Evolutionary conservation across 1,140 invertebrate genomes (phyloP).

Genomic region (Megalopta genalis): DNA sequence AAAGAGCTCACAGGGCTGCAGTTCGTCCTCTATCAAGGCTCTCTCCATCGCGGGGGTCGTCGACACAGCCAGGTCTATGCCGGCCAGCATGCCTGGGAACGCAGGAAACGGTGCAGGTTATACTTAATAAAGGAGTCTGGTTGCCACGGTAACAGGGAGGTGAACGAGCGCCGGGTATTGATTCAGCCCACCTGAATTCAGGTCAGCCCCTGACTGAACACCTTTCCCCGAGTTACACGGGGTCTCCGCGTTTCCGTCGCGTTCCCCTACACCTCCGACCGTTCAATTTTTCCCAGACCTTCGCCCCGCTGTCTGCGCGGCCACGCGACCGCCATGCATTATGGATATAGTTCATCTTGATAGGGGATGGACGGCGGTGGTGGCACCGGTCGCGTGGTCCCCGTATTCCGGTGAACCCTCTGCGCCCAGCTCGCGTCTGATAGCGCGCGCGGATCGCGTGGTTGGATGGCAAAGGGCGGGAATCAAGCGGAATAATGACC

Average conservation of each 20-base stretch:
- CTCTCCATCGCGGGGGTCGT: constrained; percentile 2
- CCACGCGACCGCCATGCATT: constrained; percentile 32
- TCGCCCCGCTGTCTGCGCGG: not conserved
- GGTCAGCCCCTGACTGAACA: constrained; percentile 80
- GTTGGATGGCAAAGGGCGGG: too few relatives aligned
- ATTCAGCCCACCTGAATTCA: constrained; percentile 81
- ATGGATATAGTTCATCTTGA: constrained; percentile 48
- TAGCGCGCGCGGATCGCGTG: constrained; percentile 8
- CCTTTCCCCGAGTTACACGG: constrained; percentile 66
- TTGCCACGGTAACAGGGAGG: constrained; percentile 78
- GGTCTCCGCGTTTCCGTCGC: constrained; percentile 40
- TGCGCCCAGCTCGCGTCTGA: too few relatives aligned
- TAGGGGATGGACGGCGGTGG: constrained; percentile 17
- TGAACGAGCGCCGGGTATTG: constrained; percentile 78
- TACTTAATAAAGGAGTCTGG: constrained; percentile 80
- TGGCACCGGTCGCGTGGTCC: not conserved
- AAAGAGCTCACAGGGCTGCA: not conserved
- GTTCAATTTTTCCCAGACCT: constrained; percentile 34
- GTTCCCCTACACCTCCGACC: constrained; percentile 11
- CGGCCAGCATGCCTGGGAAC: not conserved
- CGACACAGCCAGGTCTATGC: not conserved
- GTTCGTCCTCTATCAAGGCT: constrained; percentile 8
- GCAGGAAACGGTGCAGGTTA: constrained; percentile 65
- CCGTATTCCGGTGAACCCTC: too few relatives aligned
- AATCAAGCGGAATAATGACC: too few relatives aligned